Percentiles rank a stretch among this genome's conserved stretches.
Conservation (phyloP, 2,797 vertebrate genomes). For the Argentina silus region DNA sequence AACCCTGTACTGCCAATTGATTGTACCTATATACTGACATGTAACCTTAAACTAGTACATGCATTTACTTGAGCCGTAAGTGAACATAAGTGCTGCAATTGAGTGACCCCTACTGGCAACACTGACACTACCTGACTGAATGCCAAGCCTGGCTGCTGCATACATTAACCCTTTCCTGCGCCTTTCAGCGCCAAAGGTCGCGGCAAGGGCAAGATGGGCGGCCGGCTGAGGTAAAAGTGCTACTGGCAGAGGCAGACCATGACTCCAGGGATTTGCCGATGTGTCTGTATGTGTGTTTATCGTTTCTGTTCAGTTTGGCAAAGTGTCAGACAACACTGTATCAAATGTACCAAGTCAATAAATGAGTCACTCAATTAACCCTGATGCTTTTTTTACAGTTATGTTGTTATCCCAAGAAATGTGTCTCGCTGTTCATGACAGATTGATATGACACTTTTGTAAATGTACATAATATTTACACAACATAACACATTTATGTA, state of each 20-base stretch:
- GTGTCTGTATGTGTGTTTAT: conserved; percentile 23
- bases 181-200: conserved; percentile 76
- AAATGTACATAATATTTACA: not conserved
- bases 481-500: too few species aligned
- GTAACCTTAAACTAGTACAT: not conserved
- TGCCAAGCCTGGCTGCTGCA: conserved; percentile 6
- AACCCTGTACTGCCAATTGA: not conserved
- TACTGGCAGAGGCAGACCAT: conserved; percentile 2
- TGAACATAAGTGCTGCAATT: not conserved
- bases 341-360: conserved; percentile 53
- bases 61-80: conserved; percentile 7
- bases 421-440: too few species aligned
- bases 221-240: conserved; percentile 73
- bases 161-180: conserved; percentile 15
- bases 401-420: not conserved
- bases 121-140: not conserved
- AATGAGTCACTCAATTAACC: conserved; percentile 46
- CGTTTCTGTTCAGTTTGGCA: conserved; percentile 42
- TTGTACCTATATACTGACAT: not conserved
- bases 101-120: conserved; percentile 4
- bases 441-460: not conserved
- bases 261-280: conserved; percentile 24
- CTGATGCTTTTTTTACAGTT: conserved; percentile 13
- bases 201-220: conserved; percentile 76
- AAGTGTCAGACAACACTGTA: conserved; percentile 41